Evolutionary conservation across 2,888 invertebrate species (phyloP).

Genomic region (Lutraria lutraria): DNA sequence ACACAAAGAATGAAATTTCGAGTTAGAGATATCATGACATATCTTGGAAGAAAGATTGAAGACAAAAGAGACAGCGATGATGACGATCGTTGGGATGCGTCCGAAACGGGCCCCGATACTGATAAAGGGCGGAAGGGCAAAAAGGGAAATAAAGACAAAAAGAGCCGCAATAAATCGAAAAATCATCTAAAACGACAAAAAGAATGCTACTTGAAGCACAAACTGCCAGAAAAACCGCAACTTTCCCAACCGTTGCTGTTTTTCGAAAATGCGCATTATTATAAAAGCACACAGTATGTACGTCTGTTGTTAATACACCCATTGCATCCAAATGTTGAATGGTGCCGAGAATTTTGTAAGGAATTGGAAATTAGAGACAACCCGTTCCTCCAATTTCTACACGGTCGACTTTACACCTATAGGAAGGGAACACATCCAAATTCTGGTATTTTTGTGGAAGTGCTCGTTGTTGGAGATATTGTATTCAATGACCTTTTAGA

Average conservation of each 20-base stretch:
- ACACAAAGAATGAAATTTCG: slow-evolving; percentile 63
- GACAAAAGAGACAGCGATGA: slow-evolving; percentile 32
- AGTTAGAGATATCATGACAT: slow-evolving; percentile 60
- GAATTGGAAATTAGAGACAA: slow-evolving; percentile 65
- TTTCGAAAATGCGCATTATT: slow-evolving; percentile 70
- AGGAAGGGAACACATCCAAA: slow-evolving; percentile 26
- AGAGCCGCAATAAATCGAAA: slow-evolving; percentile 35
- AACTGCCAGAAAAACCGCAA: slow-evolving; percentile 51
- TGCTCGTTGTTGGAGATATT: slow-evolving; percentile 66
- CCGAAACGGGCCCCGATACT: slow-evolving; percentile 23
- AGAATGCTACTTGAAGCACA: slow-evolving; percentile 63
- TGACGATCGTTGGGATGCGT: slow-evolving; percentile 46
- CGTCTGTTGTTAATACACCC: slow-evolving; percentile 61
- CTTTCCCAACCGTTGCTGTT: slow-evolving; percentile 59
- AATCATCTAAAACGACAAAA: slow-evolving; percentile 58
- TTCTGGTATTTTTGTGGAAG: slow-evolving; percentile 52
- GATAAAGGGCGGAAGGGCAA: slow-evolving; percentile 30
- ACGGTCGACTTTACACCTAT: slow-evolving; percentile 63
- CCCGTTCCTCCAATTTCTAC: slow-evolving; percentile 63
- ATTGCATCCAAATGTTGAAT: slow-evolving; percentile 60
- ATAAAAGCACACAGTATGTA: slow-evolving; percentile 66
- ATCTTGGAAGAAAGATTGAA: slow-evolving; percentile 40
- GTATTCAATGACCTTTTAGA: slow-evolving; percentile 55
- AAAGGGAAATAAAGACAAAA: slow-evolving; percentile 43
- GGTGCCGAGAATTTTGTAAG: slow-evolving; percentile 66